Evolutionary conservation across 2,113 vertebrate genomes (phyloP), one percentile per base, ranked within the genome.

Genomic region (Cyanistes caeruleus): DNA sequence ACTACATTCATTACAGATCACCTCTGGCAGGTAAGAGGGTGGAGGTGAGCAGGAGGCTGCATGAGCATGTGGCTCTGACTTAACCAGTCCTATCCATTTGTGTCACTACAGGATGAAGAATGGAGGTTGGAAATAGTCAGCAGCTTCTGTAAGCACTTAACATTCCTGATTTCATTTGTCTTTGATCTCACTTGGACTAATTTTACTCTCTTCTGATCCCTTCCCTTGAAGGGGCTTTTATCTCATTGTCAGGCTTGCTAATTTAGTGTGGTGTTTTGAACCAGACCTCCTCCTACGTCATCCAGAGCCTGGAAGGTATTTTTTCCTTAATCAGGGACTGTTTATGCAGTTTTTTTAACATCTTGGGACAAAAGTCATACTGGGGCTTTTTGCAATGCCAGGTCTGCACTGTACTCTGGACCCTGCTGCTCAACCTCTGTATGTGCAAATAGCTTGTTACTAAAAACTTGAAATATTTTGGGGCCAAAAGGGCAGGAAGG

Each of bases 151-250:
- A 91, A 97, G 85, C 88, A 93, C 76, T 96, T 95, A 94, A 93
- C 93, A 90, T 94, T 96, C 93, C 90, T 96, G 75, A 81, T 95
- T 94, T 74, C 59, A 41, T 94, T 90, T 80, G 85, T 92, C 96
- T 96, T 97, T 97, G 95, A 97, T 96, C 96, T 97, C 84, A 53
- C 80, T 93, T 90, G 87, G 74, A 96, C 78, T 91, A 94, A 93
- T 97, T 97, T 90, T 93, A 83, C 90, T 91, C 91, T 86, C 70
- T 88, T 96, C 89, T 96, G 82, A 96, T 96, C 85, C 90, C 70
- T 95, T 95, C 48, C 75, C 95, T 95, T 91, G 91, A 94, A 94
- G 72, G 39, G 43, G 72, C 95, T 97, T 96, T 97, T 96, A 96
- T 96, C 96, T 96, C 79, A 59, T 93, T 97, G 95, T 96, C 95